phyloP scores from a whole-genome alignment of 1,140 invertebrate species.

The Drosophila prosaltans region DNA sequence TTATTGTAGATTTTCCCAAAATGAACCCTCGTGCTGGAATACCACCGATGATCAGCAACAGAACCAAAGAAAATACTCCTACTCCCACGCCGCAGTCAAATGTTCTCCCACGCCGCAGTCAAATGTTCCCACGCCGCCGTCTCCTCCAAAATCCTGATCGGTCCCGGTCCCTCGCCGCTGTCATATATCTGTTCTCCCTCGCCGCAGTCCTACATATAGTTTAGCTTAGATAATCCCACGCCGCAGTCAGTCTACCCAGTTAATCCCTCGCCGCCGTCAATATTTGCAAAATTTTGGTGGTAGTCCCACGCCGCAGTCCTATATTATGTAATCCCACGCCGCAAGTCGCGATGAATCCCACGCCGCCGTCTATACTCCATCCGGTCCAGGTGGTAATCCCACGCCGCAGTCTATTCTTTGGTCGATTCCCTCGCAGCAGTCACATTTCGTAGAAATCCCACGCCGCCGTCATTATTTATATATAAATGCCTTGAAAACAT shows the following conservation, averaged over 20 bases:
- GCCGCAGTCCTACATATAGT: constrained; percentile 30
- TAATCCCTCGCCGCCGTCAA: constrained; percentile 46
- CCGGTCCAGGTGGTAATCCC: background rate
- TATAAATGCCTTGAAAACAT: constrained; percentile 25
- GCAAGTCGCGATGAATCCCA: constrained; percentile 6
- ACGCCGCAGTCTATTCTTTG: background rate
- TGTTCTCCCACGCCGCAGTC: constrained; percentile 65
- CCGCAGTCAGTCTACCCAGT: constrained; percentile 21
- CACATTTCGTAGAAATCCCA: constrained; percentile 16
- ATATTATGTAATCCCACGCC: constrained; percentile 22
- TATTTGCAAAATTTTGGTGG: too few species aligned
- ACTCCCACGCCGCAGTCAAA: constrained; percentile 55
- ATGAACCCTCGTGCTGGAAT: constrained; percentile 36
- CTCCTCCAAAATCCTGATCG: too few species aligned
- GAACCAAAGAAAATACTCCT: constrained; percentile 15
- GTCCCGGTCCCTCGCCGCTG: constrained; percentile 33
- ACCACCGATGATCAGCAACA: constrained; percentile 58
- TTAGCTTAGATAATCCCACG: constrained; percentile 28
- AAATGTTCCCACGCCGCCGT: constrained; percentile 23
- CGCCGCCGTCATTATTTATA: constrained; percentile 17
- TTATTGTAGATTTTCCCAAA: constrained; percentile 4
- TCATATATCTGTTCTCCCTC: constrained; percentile 22
- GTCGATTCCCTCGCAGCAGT: too few species aligned
- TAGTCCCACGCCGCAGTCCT: constrained; percentile 25
- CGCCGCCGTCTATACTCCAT: background rate